These are phyloP conservation scores for Caenorhabditis japonica DNA, from an alignment of 2,888 invertebrate genomes.

Conservation along the genomic window DNA sequence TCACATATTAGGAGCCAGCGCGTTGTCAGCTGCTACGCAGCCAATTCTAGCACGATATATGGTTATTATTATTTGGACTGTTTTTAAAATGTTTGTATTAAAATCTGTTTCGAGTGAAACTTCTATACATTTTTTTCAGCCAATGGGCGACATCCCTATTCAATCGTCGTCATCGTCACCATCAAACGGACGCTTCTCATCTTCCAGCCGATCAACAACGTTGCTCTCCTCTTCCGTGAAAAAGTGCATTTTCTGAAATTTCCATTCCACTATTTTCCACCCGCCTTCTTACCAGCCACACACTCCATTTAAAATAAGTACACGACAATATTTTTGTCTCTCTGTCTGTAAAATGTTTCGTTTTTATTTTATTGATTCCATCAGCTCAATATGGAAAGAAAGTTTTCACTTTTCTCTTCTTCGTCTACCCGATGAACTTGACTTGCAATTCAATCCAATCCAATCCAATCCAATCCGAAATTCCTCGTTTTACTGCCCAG, in stretches of 20 bases:
- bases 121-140: slow-evolving; percentile 23
- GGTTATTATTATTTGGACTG: too few relatives aligned
- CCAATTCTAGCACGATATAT: too few relatives aligned
- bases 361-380: neutral
- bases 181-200: slow-evolving; percentile 11
- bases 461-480: too few relatives aligned
- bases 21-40: too few relatives aligned
- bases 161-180: slow-evolving; percentile 18
- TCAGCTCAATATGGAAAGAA: too few relatives aligned
- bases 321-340: slow-evolving; percentile 4
- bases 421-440: too few relatives aligned
- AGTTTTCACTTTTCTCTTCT: too few relatives aligned
- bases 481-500: too few relatives aligned
- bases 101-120: neutral
- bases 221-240: neutral
- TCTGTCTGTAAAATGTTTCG: slow-evolving; percentile 20
- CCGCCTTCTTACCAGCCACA: neutral
- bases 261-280: neutral
- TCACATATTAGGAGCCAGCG: too few relatives aligned
- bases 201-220: slow-evolving; percentile 6
- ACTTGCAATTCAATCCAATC: too few relatives aligned
- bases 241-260: neutral
- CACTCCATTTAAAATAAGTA: too few relatives aligned
- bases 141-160: slow-evolving; percentile 25
- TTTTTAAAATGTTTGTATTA: neutral